Evolutionary conservation across 2,113 vertebrate species (phyloP).

Genomic region (Mastomys coucha): DNA sequence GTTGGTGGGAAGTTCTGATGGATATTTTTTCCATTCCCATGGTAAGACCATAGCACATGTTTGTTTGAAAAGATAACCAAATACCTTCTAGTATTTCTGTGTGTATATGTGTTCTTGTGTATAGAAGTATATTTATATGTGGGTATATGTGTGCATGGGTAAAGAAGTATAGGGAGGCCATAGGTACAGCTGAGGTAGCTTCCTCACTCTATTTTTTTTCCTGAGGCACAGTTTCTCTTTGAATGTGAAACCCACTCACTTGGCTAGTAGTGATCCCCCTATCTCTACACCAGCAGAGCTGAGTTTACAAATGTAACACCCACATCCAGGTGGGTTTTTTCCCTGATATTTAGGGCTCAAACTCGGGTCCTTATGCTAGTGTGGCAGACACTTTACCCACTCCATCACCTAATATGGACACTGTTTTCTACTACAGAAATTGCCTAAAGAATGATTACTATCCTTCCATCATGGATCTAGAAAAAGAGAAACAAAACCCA

Average conservation of each 20-base stretch:
- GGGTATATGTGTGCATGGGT: no score
- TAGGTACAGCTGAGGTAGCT: not conserved
- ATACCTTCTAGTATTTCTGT: not conserved
- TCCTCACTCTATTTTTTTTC: not conserved
- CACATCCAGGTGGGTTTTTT: not conserved
- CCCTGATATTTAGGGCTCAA: not conserved
- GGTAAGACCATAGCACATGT: constrained; percentile 32
- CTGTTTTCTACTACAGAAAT: not conserved
- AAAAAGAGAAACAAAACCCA: not conserved
- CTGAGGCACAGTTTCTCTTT: not conserved
- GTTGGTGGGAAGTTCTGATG: not conserved
- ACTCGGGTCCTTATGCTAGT: not conserved
- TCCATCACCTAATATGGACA: not conserved
- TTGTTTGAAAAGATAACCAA: constrained; percentile 60
- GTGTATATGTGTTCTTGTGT: not conserved
- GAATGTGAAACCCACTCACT: not conserved
- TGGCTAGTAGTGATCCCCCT: not conserved
- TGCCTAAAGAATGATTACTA: not conserved
- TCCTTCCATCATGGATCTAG: not conserved
- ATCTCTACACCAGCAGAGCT: not conserved
- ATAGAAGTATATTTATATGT: not conserved
- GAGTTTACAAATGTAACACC: not conserved
- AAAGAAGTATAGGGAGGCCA: not conserved
- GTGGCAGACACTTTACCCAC: not conserved
- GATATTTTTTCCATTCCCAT: not conserved